Evolutionary conservation across 2,888 invertebrate genomes (phyloP).

Genomic region (Scrobipalpa costella): DNA sequence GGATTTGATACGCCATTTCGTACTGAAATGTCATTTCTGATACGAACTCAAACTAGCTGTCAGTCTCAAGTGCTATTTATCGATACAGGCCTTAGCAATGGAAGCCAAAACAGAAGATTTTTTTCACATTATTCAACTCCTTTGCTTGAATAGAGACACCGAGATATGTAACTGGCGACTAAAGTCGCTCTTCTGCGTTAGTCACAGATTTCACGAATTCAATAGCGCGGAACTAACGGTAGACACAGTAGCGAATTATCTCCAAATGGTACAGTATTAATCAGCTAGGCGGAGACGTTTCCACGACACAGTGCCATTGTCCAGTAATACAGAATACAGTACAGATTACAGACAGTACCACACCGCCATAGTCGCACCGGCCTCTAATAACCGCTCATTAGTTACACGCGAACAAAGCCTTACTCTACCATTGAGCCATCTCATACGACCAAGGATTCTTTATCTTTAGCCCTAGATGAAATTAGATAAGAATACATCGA

Average conservation of each 20-base stretch:
- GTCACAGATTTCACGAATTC: slow-evolving; percentile 1
- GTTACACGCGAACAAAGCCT: slow-evolving; percentile 38
- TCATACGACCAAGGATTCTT: slow-evolving; percentile 12
- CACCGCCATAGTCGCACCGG: slow-evolving; percentile 36
- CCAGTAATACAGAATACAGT: slow-evolving; percentile 4
- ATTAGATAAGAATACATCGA: background rate
- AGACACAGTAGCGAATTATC: background rate
- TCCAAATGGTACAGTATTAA: background rate
- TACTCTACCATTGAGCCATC: slow-evolving; percentile 21
- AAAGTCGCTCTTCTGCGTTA: background rate
- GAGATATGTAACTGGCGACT: background rate
- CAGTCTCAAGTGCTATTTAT: too few relatives aligned
- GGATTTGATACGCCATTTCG: too few relatives aligned
- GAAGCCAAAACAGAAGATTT: too few relatives aligned
- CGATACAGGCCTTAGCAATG: too few relatives aligned
- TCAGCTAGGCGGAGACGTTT: slow-evolving; percentile 24
- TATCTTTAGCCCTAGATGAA: too few relatives aligned
- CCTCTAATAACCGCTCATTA: slow-evolving; percentile 41
- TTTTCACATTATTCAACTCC: background rate
- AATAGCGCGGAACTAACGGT: background rate
- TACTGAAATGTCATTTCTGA: too few relatives aligned
- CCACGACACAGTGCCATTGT: background rate
- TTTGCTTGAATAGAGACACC: background rate
- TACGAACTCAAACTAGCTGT: too few relatives aligned
- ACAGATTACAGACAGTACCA: slow-evolving; percentile 24